Percentiles rank a stretch among this genome's conserved stretches.
phyloP scores from a whole-genome alignment of 2,113 vertebrate genomes.

The Myiagra hebetior region DNA sequence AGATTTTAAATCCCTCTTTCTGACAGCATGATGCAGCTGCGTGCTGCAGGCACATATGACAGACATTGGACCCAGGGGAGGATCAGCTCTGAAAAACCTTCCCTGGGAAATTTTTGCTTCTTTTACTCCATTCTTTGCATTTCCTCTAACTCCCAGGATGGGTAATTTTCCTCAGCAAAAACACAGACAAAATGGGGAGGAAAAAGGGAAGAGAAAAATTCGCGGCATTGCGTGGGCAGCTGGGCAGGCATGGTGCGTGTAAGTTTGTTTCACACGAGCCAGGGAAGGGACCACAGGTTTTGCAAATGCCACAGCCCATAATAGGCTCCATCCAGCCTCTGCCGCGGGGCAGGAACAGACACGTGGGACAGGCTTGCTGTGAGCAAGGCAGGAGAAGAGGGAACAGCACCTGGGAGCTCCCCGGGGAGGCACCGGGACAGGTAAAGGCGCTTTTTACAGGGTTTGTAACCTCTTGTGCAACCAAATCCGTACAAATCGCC shows the following conservation, averaged over 20 bases:
- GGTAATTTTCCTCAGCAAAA: constrained; percentile 9
- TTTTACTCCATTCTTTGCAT: background rate
- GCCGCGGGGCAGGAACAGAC: accelerated
- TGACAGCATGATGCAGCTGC: background rate
- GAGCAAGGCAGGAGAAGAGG: background rate
- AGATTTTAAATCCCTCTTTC: constrained; percentile 28
- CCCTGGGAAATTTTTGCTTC: background rate
- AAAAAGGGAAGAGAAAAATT: background rate
- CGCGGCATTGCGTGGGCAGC: background rate
- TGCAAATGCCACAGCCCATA: accelerated
- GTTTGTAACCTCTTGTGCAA: background rate
- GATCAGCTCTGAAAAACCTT: background rate
- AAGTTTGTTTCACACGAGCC: background rate
- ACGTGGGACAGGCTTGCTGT: background rate
- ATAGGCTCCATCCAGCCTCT: background rate
- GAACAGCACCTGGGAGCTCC: accelerated
- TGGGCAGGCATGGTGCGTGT: accelerated
- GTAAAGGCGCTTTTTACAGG: background rate
- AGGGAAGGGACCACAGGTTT: background rate
- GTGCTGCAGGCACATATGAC: background rate
- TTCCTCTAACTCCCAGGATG: background rate
- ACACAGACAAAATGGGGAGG: background rate
- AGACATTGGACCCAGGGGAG: constrained; percentile 11
- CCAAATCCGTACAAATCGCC: accelerated
- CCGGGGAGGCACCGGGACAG: background rate